A percentile compares a stretch with the other conserved stretches of the same genome.
phyloP scores from a whole-genome alignment of 2,113 vertebrate species.

The Cacatua alba region DNA sequence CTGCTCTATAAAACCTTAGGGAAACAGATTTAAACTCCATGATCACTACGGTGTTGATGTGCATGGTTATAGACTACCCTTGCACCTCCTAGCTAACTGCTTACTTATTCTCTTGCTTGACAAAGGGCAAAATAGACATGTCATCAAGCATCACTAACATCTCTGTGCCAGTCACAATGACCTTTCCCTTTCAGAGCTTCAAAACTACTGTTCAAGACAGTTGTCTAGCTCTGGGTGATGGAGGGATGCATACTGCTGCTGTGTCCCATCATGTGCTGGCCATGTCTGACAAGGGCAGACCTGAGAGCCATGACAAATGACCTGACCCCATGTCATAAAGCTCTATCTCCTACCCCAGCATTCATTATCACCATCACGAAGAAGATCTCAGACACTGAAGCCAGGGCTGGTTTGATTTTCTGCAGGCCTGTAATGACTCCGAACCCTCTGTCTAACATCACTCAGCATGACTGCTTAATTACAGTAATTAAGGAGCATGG shows the following conservation, averaged over 20 bases:
- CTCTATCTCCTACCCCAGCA: not conserved
- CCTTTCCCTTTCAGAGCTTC: not conserved
- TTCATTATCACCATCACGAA: not conserved
- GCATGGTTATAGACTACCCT: not conserved
- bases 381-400: not conserved
- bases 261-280: not conserved
- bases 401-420: not conserved
- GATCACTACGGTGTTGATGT: not conserved
- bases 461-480: slow-evolving; percentile 71
- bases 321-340: not conserved
- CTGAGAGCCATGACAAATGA: not conserved
- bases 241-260: not conserved
- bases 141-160: not conserved
- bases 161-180: not conserved
- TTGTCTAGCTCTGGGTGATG: rapidly evolving
- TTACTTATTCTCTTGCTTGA: not conserved
- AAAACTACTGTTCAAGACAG: rapidly evolving
- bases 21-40: not conserved
- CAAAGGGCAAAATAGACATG: not conserved
- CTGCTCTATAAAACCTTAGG: not conserved
- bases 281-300: not conserved
- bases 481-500: slow-evolving; percentile 54
- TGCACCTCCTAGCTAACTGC: not conserved
- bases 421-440: not conserved
- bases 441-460: not conserved